Conservation (phyloP, 2,113 vertebrate genomes). For the Sinocyclocheilus rhinocerous region DNA sequence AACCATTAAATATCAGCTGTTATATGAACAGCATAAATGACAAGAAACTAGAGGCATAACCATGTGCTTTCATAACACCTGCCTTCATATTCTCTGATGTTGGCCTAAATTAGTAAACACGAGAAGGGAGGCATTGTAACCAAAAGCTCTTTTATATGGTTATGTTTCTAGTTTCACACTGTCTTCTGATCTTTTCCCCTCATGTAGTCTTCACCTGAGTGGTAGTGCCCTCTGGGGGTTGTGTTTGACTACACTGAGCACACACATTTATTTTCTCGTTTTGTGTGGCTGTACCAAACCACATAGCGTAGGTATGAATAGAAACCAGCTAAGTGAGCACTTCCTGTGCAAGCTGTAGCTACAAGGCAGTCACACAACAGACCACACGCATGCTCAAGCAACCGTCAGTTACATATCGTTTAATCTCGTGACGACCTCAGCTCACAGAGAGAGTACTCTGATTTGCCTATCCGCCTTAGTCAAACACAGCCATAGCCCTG, state of each 20-base stretch:
- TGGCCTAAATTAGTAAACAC: background rate
- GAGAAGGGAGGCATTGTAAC: background rate
- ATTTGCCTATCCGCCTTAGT: conserved; percentile 49
- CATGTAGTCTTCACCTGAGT: background rate
- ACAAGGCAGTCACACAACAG: conserved; percentile 28
- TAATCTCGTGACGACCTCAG: conserved; percentile 31
- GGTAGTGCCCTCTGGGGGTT: conserved; percentile 43
- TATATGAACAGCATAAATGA: background rate
- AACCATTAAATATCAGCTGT: background rate
- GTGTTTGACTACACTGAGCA: conserved; percentile 8
- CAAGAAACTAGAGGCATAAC: background rate
- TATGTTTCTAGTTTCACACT: conserved; percentile 5
- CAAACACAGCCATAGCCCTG: conserved; percentile 12
- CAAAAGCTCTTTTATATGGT: background rate
- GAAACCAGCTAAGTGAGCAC: conserved; percentile 50
- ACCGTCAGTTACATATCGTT: conserved; percentile 52
- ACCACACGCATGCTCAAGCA: background rate
- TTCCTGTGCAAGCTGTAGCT: conserved; percentile 23
- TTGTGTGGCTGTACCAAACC: background rate
- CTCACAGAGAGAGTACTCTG: conserved; percentile 6
- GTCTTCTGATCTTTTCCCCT: background rate
- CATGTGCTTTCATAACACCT: background rate
- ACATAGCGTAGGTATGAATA: conserved; percentile 39
- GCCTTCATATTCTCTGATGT: background rate
- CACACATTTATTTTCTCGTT: background rate